Percentiles rank a stretch among this genome's conserved stretches.
These are phyloP conservation scores for Perca fluviatilis DNA, from an alignment of 2,113 vertebrate genomes.

Conservation along the genomic window DNA sequence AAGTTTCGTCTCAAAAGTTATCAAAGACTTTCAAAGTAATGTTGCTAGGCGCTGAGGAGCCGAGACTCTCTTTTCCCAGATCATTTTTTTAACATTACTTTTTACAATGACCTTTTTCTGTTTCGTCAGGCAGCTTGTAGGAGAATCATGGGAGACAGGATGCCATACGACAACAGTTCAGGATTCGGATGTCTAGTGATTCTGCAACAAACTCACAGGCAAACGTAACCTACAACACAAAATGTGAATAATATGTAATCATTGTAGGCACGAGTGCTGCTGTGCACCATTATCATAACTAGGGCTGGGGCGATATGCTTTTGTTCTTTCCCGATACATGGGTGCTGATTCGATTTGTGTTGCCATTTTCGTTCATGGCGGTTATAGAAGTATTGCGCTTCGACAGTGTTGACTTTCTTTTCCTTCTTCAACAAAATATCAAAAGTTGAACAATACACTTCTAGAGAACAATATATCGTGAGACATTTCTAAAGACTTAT, in stretches of 20 bases:
- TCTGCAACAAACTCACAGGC: neutral
- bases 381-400: too few relatives aligned
- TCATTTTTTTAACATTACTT: slow-evolving; percentile 33
- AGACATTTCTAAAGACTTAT: too few relatives aligned
- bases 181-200: slow-evolving; percentile 11
- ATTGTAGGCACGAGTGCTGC: neutral
- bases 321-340: too few relatives aligned
- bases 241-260: neutral
- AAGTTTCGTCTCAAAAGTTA: slow-evolving; percentile 40
- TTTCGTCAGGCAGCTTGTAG: slow-evolving; percentile 27
- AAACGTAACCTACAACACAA: neutral
- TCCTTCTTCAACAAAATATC: too few relatives aligned
- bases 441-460: too few relatives aligned
- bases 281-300: neutral
- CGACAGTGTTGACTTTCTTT: too few relatives aligned
- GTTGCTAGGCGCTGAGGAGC: neutral
- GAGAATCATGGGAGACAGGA: slow-evolving; percentile 11
- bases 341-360: too few relatives aligned
- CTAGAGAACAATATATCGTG: too few relatives aligned
- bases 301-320: too few relatives aligned
- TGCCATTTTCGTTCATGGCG: too few relatives aligned
- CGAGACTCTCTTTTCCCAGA: neutral
- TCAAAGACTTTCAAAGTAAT: slow-evolving; percentile 25
- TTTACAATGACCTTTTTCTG: slow-evolving; percentile 45
- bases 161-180: slow-evolving; percentile 52